phyloP scores from a whole-genome alignment of 2,888 invertebrate genomes.

The Rotaria sp. region DNA sequence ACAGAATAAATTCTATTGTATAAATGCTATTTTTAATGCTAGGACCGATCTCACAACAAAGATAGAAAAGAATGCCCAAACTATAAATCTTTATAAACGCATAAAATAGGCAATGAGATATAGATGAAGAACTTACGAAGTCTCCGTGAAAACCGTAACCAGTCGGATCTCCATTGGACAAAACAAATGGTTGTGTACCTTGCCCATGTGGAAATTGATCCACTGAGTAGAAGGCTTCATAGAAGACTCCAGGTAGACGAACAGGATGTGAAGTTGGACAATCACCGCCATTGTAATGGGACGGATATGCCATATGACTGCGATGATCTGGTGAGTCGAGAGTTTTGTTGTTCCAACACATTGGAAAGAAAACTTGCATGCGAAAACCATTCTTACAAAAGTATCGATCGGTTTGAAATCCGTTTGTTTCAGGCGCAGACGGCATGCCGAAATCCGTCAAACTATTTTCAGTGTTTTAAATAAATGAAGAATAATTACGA shows the following conservation, averaged over 20 bases:
- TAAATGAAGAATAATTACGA: background rate
- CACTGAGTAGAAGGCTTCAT: background rate
- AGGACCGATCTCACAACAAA: no score
- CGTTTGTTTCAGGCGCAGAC: background rate
- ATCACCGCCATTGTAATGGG: background rate
- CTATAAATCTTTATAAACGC: no score
- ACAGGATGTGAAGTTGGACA: background rate
- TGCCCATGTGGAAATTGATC: conserved; percentile 10
- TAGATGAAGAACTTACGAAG: background rate
- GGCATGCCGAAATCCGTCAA: background rate
- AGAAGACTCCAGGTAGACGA: background rate
- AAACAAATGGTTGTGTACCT: background rate
- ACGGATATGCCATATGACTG: background rate
- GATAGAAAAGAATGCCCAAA: no score
- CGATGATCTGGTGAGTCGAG: background rate
- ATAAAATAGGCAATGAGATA: no score
- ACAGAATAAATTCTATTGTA: background rate
- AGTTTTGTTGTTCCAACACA: background rate
- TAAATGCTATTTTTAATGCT: background rate
- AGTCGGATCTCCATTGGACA: background rate
- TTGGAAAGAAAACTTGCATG: conserved; percentile 9
- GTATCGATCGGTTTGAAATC: background rate
- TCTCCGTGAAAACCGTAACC: conserved; percentile 11
- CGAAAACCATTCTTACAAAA: conserved; percentile 8
- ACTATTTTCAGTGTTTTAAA: background rate